A percentile compares a stretch with the other conserved stretches of the same genome.
Conservation (phyloP, 1,140 invertebrate species). For the Drosophila quadrilineata region DNA sequence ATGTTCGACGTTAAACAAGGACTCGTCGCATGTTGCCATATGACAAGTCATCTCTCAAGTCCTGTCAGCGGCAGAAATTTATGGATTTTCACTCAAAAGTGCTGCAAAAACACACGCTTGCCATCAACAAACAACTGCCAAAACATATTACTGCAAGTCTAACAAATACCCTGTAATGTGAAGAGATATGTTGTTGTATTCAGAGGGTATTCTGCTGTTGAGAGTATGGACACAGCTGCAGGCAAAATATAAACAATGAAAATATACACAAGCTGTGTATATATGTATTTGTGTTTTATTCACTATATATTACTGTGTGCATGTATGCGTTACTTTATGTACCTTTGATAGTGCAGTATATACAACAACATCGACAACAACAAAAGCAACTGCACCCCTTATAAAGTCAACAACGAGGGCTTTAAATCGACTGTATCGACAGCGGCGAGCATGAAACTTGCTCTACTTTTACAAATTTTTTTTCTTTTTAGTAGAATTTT, state of each 20-base stretch:
- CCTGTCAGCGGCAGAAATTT: slow-evolving; percentile 55
- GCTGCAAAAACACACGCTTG: not conserved
- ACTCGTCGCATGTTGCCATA: slow-evolving; percentile 4
- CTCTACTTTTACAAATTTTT: not conserved
- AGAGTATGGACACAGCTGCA: slow-evolving; percentile 13
- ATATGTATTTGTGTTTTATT: too few relatives aligned
- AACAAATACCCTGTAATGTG: too few relatives aligned
- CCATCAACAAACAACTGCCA: slow-evolving; percentile 7
- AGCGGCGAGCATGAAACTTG: not conserved
- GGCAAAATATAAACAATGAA: slow-evolving; percentile 2
- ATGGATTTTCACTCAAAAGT: slow-evolving; percentile 47
- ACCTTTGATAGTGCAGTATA: too few relatives aligned
- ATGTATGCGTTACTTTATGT: slow-evolving; percentile 1
- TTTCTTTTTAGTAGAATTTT: too few relatives aligned
- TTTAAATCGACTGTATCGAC: slow-evolving; percentile 5
- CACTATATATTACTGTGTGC: too few relatives aligned
- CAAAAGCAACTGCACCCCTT: too few relatives aligned
- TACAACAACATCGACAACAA: too few relatives aligned
- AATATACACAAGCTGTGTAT: not conserved
- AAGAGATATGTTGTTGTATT: too few relatives aligned
- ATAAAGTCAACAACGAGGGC: slow-evolving; percentile 22
- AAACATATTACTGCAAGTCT: not conserved
- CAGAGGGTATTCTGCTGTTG: too few relatives aligned
- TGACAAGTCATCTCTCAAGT: slow-evolving; percentile 58
- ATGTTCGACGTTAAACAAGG: too few relatives aligned